phyloP scores from a whole-genome alignment of 1,140 invertebrate species.

The Oreohelix idahoensis region DNA sequence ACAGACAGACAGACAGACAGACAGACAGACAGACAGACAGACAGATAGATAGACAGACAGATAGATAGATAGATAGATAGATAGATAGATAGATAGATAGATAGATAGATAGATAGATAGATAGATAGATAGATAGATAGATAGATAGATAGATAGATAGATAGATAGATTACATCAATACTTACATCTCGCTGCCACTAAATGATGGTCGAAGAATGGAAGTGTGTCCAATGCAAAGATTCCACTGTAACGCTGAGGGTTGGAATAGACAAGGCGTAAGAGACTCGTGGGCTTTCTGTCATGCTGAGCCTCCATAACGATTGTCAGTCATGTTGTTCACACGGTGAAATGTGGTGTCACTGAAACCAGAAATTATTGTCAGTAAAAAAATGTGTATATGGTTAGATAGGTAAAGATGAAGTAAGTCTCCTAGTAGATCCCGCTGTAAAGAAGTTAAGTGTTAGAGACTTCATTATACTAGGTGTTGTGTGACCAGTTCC shows the following conservation, averaged over 20 bases:
- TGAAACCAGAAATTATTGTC: background rate
- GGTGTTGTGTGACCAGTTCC: too few relatives aligned
- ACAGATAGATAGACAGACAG: too few relatives aligned
- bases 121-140: background rate
- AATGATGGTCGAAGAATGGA: background rate
- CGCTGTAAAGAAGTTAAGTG: too few relatives aligned
- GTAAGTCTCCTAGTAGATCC: too few relatives aligned
- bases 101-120: too few relatives aligned
- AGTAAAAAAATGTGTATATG: too few relatives aligned
- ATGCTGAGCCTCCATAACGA: background rate
- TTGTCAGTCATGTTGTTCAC: background rate
- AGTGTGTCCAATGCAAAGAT: slow-evolving; percentile 14
- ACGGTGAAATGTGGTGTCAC: background rate
- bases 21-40: too few relatives aligned
- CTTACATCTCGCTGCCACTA: slow-evolving; percentile 1
- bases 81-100: too few relatives aligned
- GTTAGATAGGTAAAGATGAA: too few relatives aligned
- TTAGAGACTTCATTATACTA: too few relatives aligned
- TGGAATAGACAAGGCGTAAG: slow-evolving; percentile 11
- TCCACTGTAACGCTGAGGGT: slow-evolving; percentile 24
- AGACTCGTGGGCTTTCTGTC: background rate
- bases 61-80: too few relatives aligned
- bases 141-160: background rate
- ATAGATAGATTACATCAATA: background rate
- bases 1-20: too few relatives aligned